Conservation (phyloP, 2,888 invertebrate species). For the Pachymerium ferrugineum region DNA sequence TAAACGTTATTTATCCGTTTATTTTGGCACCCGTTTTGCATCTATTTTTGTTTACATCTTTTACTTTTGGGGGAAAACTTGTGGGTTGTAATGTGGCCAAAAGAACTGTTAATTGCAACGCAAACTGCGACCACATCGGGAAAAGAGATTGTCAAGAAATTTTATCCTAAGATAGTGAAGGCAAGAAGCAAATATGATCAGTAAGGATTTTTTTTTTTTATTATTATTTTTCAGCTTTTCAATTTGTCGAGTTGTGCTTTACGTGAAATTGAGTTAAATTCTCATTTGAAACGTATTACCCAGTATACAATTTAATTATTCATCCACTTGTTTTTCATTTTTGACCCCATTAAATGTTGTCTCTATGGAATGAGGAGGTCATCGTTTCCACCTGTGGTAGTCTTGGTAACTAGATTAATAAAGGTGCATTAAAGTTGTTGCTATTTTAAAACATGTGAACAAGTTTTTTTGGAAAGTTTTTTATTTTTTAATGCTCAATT, state of each 20-base stretch:
- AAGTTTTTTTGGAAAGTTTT: no score
- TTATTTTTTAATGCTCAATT: no score
- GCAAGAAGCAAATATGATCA: background rate
- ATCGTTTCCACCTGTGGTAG: slow-evolving; percentile 19
- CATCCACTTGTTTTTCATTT: slow-evolving; percentile 2
- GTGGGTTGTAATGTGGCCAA: background rate
- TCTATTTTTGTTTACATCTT: background rate
- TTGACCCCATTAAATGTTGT: slow-evolving; percentile 14
- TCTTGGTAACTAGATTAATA: slow-evolving; percentile 2
- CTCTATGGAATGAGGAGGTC: slow-evolving; percentile 16
- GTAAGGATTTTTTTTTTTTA: background rate
- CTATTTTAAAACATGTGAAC: no score
- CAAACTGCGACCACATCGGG: slow-evolving; percentile 12
- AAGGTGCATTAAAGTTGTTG: background rate
- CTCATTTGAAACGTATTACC: slow-evolving; percentile 19
- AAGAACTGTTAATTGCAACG: slow-evolving; percentile 17
- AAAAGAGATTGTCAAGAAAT: slow-evolving; percentile 14
- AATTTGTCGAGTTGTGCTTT: background rate
- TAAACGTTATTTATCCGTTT: background rate
- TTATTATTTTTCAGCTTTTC: background rate
- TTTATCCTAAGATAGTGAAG: slow-evolving; percentile 6
- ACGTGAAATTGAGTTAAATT: slow-evolving; percentile 16
- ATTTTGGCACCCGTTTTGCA: background rate
- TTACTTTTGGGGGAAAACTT: no score
- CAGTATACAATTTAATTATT: slow-evolving; percentile 22